Percentiles rank a stretch among this genome's conserved stretches.
Evolutionary conservation across 2,888 invertebrate genomes (phyloP).

Genomic region (Teleogryllus oceanicus): DNA sequence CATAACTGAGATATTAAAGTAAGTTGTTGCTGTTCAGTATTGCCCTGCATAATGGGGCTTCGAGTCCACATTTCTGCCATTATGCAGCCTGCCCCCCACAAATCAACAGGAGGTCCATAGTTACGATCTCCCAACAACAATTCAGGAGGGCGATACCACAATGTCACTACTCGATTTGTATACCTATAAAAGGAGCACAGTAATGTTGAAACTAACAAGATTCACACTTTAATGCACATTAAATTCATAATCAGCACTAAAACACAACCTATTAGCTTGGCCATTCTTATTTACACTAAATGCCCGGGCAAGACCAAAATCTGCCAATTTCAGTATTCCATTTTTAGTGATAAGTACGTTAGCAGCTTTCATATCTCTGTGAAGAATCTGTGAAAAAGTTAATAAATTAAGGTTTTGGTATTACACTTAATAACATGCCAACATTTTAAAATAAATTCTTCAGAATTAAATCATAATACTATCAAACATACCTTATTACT

Average conservation of each 20-base stretch:
- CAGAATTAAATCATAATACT: no score
- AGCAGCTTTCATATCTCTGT: conserved; percentile 98
- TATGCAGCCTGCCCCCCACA: conserved; percentile 97
- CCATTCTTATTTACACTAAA: conserved; percentile 86
- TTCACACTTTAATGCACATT: no score
- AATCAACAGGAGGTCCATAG: conserved; percentile 95
- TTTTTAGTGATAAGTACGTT: conserved; percentile 96
- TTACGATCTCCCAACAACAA: conserved; percentile 78
- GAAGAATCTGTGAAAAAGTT: conserved; percentile 61
- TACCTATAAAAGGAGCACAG: conserved; percentile 57
- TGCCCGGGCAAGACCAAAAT: conserved; percentile 94
- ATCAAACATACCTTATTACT: conserved; percentile 53
- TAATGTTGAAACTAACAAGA: no score
- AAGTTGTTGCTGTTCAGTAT: conserved; percentile 93
- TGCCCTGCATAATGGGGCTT: conserved; percentile 90
- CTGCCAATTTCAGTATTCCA: conserved; percentile 91
- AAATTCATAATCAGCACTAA: conserved; percentile 23
- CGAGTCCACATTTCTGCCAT: conserved; percentile 99
- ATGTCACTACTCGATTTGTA: conserved; percentile 95
- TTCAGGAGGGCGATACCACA: conserved; percentile 86
- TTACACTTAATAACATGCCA: neutral
- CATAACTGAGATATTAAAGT: conserved; percentile 93
- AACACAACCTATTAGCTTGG: conserved; percentile 61
- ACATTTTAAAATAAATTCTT: neutral
- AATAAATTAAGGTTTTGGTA: no score